Conservation (phyloP, 2,888 invertebrate species). For the Pyrrhia umbra region DNA sequence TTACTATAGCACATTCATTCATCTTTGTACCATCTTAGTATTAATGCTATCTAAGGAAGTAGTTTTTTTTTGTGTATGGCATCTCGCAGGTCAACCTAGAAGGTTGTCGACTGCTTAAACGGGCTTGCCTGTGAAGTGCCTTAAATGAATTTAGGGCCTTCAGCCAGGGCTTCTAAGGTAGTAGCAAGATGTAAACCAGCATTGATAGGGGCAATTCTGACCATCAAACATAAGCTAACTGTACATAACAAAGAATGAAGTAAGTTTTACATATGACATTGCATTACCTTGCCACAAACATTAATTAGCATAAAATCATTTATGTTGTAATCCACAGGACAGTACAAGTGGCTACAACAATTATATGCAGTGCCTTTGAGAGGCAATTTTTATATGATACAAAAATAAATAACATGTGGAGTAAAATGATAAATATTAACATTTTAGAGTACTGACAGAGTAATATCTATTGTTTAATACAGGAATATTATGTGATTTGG, state of each 20-base stretch:
- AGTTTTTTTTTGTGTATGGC: too few relatives aligned
- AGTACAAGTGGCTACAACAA: background rate
- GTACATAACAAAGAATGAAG: background rate
- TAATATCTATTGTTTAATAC: background rate
- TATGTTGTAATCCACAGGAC: constrained; percentile 8
- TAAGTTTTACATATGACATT: constrained; percentile 37
- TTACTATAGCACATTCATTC: background rate
- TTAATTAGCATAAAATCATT: constrained; percentile 37
- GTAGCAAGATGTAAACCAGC: too few relatives aligned
- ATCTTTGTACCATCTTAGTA: too few relatives aligned
- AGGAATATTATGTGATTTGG: background rate
- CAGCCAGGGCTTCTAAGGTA: too few relatives aligned
- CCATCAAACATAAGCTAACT: background rate
- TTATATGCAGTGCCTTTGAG: constrained; percentile 19
- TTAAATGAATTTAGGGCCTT: too few relatives aligned
- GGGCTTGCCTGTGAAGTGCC: too few relatives aligned
- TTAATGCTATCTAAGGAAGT: too few relatives aligned
- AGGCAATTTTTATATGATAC: background rate
- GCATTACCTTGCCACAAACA: constrained; percentile 8
- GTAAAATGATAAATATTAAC: background rate
- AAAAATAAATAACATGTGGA: constrained; percentile 9
- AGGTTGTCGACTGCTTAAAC: too few relatives aligned
- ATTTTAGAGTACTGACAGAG: background rate
- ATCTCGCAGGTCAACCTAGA: too few relatives aligned
- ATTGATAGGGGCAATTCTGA: background rate